phyloP scores from a whole-genome alignment of 2,797 vertebrate species.

The Gadopsis marmoratus region DNA sequence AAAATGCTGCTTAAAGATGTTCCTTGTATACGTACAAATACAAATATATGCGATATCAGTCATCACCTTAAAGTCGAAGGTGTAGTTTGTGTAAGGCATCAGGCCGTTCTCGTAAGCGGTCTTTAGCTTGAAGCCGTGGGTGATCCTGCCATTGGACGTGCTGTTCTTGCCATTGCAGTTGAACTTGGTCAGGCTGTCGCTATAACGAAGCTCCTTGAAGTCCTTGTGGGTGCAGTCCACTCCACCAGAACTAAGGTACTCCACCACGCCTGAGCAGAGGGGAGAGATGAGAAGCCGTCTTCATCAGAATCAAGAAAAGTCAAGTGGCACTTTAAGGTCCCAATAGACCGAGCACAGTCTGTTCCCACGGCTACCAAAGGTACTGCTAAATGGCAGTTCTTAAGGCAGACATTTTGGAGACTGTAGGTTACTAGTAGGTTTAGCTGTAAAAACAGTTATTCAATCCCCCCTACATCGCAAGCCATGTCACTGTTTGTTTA shows the following conservation, averaged over 20 bases:
- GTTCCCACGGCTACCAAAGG: neutral
- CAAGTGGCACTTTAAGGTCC: neutral
- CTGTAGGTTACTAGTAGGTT: neutral
- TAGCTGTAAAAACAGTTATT: neutral
- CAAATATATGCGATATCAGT: neutral
- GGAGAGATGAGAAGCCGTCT: neutral
- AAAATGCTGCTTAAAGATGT: neutral
- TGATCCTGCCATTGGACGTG: slow-evolving; percentile 94
- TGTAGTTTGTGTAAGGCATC: slow-evolving; percentile 99
- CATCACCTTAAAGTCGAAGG: slow-evolving; percentile 90
- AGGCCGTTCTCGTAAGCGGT: slow-evolving; percentile 97
- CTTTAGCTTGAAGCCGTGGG: slow-evolving; percentile 99
- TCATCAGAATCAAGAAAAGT: slow-evolving; percentile 19
- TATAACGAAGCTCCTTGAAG: slow-evolving; percentile 98
- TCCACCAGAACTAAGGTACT: slow-evolving; percentile 96
- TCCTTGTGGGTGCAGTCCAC: slow-evolving; percentile 99
- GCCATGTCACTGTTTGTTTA: neutral
- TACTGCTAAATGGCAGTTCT: neutral
- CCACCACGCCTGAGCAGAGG: slow-evolving; percentile 90
- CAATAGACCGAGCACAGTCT: neutral
- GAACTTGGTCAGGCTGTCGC: slow-evolving; percentile 97
- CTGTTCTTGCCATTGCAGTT: slow-evolving; percentile 97
- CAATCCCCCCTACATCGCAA: neutral
- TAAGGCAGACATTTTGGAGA: neutral
- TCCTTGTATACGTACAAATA: neutral